Evolutionary conservation across 2,888 invertebrate species (phyloP).

Genomic region (Agrochola lota): DNA sequence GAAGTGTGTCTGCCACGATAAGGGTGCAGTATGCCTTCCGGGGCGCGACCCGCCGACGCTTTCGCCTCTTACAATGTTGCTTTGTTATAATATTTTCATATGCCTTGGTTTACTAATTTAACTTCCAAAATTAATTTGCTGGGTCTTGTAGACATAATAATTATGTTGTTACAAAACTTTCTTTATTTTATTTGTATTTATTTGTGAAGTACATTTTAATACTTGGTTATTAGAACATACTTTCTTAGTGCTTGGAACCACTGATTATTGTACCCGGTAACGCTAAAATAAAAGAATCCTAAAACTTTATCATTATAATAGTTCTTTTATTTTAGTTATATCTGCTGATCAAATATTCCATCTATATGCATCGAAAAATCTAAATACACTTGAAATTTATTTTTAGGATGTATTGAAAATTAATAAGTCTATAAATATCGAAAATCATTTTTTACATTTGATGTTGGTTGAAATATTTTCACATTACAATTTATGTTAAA

Average conservation of each 20-base stretch:
- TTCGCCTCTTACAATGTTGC: slow-evolving; percentile 67
- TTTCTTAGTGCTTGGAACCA: background rate
- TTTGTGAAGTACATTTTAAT: background rate
- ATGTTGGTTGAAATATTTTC: background rate
- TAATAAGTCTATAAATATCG: background rate
- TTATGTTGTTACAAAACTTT: slow-evolving; percentile 7
- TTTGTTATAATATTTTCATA: slow-evolving; percentile 44
- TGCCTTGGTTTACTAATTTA: slow-evolving; percentile 11
- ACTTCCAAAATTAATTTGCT: background rate
- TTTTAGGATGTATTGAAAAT: background rate
- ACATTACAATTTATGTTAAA: background rate
- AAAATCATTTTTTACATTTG: background rate
- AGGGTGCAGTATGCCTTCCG: slow-evolving; percentile 87
- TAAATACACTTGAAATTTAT: background rate
- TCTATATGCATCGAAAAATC: background rate
- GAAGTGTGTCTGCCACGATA: slow-evolving; percentile 86
- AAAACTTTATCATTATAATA: background rate
- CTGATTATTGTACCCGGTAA: background rate
- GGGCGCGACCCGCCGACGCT: slow-evolving; percentile 84
- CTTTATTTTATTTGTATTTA: background rate
- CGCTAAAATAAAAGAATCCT: background rate
- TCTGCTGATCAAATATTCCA: background rate
- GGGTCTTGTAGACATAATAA: background rate
- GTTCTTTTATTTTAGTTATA: background rate
- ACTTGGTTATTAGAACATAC: no score